These are phyloP conservation scores for Holothuria leucospilota DNA, from an alignment of 53 echinoderm and acorn worm species.

Conservation along the genomic window DNA sequence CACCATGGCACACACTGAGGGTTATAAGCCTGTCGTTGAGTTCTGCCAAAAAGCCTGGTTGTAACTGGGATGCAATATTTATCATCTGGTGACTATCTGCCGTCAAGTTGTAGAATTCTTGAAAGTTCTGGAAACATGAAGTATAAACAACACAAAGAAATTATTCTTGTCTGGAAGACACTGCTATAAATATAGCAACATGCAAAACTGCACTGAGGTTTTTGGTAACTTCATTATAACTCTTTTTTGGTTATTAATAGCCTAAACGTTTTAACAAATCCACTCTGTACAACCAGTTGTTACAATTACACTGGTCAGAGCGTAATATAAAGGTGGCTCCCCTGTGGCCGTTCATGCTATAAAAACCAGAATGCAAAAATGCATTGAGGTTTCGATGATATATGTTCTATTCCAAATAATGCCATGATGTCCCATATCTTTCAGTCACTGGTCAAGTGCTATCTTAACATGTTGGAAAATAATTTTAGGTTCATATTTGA, in stretches of 20 bases:
- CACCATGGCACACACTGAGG: conserved; percentile 85
- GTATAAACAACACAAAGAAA: neutral
- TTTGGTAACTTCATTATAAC: neutral
- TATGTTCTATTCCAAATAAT: too few species aligned
- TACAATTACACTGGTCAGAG: too few species aligned
- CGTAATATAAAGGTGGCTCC: too few species aligned
- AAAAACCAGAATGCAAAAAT: too few species aligned
- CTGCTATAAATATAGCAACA: conserved; percentile 1
- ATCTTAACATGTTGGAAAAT: too few species aligned
- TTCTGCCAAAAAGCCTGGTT: conserved; percentile 62
- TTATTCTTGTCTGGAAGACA: neutral
- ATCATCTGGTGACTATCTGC: conserved; percentile 85
- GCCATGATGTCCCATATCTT: too few species aligned
- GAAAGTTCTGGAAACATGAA: conserved; percentile 77
- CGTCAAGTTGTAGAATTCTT: conserved; percentile 86
- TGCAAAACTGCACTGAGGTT: neutral
- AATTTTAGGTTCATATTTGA: too few species aligned
- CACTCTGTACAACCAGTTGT: neutral
- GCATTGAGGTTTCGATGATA: too few species aligned
- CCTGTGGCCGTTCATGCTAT: too few species aligned
- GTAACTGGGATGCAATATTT: conserved; percentile 73
- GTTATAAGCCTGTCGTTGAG: conserved; percentile 74
- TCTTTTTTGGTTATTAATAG: too few species aligned
- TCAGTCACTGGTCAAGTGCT: too few species aligned
- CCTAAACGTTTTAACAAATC: too few species aligned